These are phyloP conservation scores for Metridium senile DNA, from an alignment of 92 coral and sea anemone genomes.

Conservation along the genomic window DNA sequence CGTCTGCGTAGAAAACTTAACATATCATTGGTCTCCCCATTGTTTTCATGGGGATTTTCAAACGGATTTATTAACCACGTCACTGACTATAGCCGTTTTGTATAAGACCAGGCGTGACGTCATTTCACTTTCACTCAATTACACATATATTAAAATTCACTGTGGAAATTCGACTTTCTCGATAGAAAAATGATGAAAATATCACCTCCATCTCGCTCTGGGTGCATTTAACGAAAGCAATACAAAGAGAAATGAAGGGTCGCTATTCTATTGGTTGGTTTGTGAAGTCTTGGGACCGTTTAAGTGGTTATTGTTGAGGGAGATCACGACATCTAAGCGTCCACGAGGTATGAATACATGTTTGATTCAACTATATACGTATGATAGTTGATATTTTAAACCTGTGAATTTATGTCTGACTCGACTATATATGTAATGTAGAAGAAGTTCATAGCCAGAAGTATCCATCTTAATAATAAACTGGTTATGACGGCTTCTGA, in stretches of 20 bases:
- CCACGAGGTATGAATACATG: no score
- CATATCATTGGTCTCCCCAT: no score
- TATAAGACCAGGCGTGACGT: conserved; percentile 5
- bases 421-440: no score
- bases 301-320: not conserved
- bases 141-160: not conserved
- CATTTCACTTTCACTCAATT: conserved; percentile 5
- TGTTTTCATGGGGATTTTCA: no score
- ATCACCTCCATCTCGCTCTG: not conserved
- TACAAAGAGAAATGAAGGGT: not conserved
- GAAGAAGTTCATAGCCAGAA: no score
- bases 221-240: not conserved
- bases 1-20: no score
- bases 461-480: no score
- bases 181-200: not conserved
- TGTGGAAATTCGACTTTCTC: not conserved
- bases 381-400: no score
- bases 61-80: not conserved
- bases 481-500: no score
- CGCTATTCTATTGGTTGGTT: not conserved
- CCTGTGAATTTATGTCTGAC: no score
- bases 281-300: not conserved
- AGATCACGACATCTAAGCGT: not conserved
- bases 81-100: not conserved
- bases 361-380: no score